phyloP scores from a whole-genome alignment of 2,113 vertebrate species.

The Leucopsar rothschildi region DNA sequence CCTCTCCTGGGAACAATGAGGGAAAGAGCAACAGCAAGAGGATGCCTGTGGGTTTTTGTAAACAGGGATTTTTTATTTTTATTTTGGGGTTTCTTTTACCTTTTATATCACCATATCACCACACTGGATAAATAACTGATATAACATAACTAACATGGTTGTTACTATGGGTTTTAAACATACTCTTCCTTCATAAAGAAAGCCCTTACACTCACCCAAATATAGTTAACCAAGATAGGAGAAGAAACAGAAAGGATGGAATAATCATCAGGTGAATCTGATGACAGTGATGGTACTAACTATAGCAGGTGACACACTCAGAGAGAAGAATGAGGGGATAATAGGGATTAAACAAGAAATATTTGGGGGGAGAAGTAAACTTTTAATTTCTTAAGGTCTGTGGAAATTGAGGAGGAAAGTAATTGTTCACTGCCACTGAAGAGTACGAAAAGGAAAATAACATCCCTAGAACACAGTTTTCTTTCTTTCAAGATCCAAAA shows the following conservation, averaged over 20 bases:
- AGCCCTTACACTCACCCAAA: neutral
- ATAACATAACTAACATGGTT: neutral
- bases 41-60: neutral
- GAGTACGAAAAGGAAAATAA: neutral
- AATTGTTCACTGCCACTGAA: neutral
- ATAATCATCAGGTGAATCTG: neutral
- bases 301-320: neutral
- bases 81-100: no score
- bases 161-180: neutral
- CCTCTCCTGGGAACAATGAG: neutral
- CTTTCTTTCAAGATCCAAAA: neutral
- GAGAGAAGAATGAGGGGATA: neutral
- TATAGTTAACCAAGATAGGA: neutral
- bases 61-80: no score
- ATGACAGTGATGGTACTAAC: neutral
- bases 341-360: neutral
- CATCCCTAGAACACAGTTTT: neutral
- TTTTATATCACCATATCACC: neutral
- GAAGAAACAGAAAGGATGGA: neutral
- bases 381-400: neutral
- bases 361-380: rapidly evolving
- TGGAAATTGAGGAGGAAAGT: neutral
- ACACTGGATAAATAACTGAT: neutral
- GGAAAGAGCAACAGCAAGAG: neutral
- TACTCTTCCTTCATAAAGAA: neutral